Base-by-base conservation (phyloP, 2,888 invertebrate genomes). In the Tipula lateralis region DNA sequence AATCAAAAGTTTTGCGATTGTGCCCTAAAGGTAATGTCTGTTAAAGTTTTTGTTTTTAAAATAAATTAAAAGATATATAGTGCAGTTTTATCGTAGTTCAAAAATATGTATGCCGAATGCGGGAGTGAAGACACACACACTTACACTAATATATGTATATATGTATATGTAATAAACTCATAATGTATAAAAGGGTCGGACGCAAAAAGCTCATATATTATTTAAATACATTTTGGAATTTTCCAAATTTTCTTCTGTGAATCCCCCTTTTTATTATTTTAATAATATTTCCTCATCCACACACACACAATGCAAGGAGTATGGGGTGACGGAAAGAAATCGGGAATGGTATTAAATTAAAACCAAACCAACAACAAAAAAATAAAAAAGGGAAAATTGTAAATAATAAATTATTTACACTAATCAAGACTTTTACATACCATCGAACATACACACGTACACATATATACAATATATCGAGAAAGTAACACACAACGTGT, bases 371-470 rank as follows among this genome's bases (percentile, higher is more conserved):
- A 66, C 66, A 44, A 44, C 66, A 66, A 66, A 19, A 50, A 24
- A 66, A 6, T 9, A 19, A 66, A 66, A 66, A 66, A 66, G 66
- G 66, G 66, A 66, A 66, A 66, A 66, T 24, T 66, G 66, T 66
- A 66, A 66, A 66, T 66, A 66, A 66, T 66, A 66, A 66, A 66
- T 66, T 66, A 66, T 66, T 66, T 66, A 66, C 66, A 66, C 66
- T 66, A 66, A 66, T 66, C 66, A 66, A 66, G 66, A 66, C 66
- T 66, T 66, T 24, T 19, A 66, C 66, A 66, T 66, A 66, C 66
- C 66, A 66, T 66, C 66, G 66, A 66, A 66, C 9, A 66, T 66
- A 66, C 9, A 66, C 24, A 66, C 66, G 9, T 2, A 66, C 12
- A 50, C n/a, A 16, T 4, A 66, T 12, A 44, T 44, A n/a, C 44